Base-by-base conservation (phyloP, 2,888 invertebrate genomes). In the Anoplius nigerrimus region DNA sequence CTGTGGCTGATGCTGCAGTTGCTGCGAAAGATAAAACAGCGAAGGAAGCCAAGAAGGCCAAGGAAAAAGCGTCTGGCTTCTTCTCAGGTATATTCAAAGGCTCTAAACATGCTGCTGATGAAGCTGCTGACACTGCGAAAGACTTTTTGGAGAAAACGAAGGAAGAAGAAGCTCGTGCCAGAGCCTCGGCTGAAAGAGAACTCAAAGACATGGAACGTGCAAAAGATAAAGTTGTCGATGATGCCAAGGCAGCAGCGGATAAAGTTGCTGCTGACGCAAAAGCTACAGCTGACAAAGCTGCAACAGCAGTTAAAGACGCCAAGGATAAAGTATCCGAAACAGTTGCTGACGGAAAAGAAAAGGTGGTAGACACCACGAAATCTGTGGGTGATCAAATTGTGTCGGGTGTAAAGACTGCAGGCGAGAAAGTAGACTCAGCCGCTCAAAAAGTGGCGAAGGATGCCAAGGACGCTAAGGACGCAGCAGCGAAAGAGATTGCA, bases 401-500 rank as follows among this genome's bases (percentile, higher is more conserved):
- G 0, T 78, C 81, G 20, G 68, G 74, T 15, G 75, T 72, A 0
- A 82, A 83, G 51, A 81, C 82, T 24, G 72, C 69, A 0, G 84
- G 81, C 22, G 81, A 84, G 0, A 85, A 86, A 62, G 52, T 2
- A 69, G 78, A 13, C 72, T 75, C 2, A 24, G 66, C 72, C 67
- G 71, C 2, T 66, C 73, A 0, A 72, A 80, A 0, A 78, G 80
- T 16, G 21, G 54, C 65, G 0, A 71, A 72, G 13, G 76, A 78
- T 4, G 78, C 82, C 0, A 76, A 79, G 64, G 72, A 72, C 53
- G 27, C 61, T 0, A 74, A 66, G 51, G 75, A 72, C 0, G 89
- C 3, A 90, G 91, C 90, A 90, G 89, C 80, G 89, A 89, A n/a
- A 89, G 90, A 79, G 90, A 90, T 27, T 90, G 91, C 84, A 8